Base-by-base conservation (phyloP, 2,888 invertebrate genomes). In the Lacanobia wlatinum region DNA sequence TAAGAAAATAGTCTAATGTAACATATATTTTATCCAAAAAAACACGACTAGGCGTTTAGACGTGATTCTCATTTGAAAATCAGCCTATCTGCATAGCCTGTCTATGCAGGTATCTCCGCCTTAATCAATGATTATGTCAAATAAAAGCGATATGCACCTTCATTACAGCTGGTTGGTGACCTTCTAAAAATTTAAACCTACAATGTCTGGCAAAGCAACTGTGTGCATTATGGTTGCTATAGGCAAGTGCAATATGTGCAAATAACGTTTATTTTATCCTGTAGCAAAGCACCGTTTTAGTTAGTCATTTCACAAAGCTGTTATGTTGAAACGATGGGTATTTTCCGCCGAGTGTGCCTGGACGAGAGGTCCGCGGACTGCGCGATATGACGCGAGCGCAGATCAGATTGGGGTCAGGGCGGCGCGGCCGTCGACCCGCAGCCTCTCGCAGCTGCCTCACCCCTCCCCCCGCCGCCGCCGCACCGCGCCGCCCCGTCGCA, bases 341-440 rank as follows among this genome's bases (percentile, higher is more conserved):
- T 95, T 96, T 96, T 96, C 95, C 96, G 92, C 92, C 92, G 90
- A 90, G 91, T 93, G 87, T 92, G 95, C 92, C 93, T 92, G 95
- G 96, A 95, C 94, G 92, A 94, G 93, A 92, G 59, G 58, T 59
- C 58, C 58, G 58, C 38, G 93, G 93, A 92, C 93, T 94, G 95
- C 93, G 92, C 94, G 92, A 93, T 94, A 95, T 96, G 97, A 95
- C 95, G 95, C 94, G 95, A 93, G 94, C 93, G 93, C 93, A 90
- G 88, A 88, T 89, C 92, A 90, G 89, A 96, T 95, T 95, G 95
- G 91, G 96, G 96, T 96, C 95, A 96, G 95, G 95, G 96, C 95
- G 94, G 92, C 95, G 95, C 95, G 95, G 96, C 83, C 95, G 94
- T 93, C 96, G 96, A 96, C 94, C 96, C 89, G 92, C 91, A 90